Evolutionary conservation across 2,797 vertebrate genomes (phyloP).

Genomic region (Orestias chungarensis): DNA sequence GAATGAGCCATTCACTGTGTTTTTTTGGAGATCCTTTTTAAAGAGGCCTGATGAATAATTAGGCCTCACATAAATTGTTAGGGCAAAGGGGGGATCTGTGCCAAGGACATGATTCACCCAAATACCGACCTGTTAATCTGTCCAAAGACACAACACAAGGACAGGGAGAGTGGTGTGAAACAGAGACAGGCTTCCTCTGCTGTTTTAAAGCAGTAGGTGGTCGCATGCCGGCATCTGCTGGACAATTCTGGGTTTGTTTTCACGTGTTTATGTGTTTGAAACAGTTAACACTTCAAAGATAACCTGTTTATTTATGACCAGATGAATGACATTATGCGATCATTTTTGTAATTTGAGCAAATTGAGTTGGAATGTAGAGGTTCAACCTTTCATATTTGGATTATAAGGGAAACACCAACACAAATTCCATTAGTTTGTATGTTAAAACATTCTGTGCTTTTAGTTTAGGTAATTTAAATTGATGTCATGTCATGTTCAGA

Average conservation of each 20-base stretch:
- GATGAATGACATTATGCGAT: background rate
- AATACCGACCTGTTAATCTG: constrained; percentile 55
- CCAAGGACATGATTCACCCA: constrained; percentile 46
- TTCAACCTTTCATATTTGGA: background rate
- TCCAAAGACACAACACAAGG: constrained; percentile 28
- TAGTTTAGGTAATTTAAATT: background rate
- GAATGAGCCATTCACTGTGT: constrained; percentile 43
- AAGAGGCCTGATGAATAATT: background rate
- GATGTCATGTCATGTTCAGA: background rate
- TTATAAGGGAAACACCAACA: background rate
- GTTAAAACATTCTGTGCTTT: background rate
- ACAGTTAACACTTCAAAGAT: background rate
- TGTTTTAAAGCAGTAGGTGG: background rate
- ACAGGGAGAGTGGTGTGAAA: constrained; percentile 1
- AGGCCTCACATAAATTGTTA: constrained; percentile 18
- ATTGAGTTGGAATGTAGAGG: background rate
- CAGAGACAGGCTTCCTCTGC: background rate
- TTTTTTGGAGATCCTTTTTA: constrained; percentile 2
- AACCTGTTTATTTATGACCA: no score
- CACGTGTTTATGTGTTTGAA: background rate
- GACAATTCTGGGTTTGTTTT: background rate
- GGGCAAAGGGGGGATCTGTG: constrained; percentile 6
- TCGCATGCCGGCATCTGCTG: constrained; percentile 53
- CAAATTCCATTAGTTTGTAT: background rate
- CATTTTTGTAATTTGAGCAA: background rate